A percentile compares a stretch with the other conserved stretches of the same genome.
These are phyloP conservation scores for Lysandra bellargus DNA, from an alignment of 2,888 invertebrate species.

Conservation along the genomic window DNA sequence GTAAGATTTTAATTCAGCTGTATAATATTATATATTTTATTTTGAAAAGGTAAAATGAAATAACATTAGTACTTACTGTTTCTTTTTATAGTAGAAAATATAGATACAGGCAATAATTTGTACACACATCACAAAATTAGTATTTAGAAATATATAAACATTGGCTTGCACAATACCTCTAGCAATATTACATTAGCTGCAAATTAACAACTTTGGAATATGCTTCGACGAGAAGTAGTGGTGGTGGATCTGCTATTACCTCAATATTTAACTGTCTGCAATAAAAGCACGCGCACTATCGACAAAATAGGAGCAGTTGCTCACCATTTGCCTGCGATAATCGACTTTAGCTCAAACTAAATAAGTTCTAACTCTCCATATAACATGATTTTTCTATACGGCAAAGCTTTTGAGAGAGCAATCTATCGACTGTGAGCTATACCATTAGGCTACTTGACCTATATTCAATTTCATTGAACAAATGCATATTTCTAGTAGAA, in stretches of 20 bases:
- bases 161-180: constrained; percentile 31
- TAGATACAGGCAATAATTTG: constrained; percentile 72
- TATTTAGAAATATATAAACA: constrained; percentile 44
- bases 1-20: constrained; percentile 31
- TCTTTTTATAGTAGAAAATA: constrained; percentile 80
- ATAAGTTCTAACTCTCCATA: neutral
- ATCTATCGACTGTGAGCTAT: neutral
- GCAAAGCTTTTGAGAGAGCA: too few species aligned
- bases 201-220: constrained; percentile 12
- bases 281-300: neutral
- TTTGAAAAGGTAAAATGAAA: constrained; percentile 58
- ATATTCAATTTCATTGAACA: too few species aligned
- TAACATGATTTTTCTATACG: too few species aligned
- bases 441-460: neutral
- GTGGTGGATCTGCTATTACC: neutral
- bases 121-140: constrained; percentile 72
- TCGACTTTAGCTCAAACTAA: neutral
- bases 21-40: constrained; percentile 18
- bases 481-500: too few species aligned
- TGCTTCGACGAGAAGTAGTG: constrained; percentile 7
- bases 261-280: neutral
- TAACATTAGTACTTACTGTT: constrained; percentile 71
- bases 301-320: neutral
- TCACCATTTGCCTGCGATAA: neutral
- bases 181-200: constrained; percentile 29